Base-by-base conservation (phyloP, 2,888 invertebrate species). In the Lypha dubia region DNA sequence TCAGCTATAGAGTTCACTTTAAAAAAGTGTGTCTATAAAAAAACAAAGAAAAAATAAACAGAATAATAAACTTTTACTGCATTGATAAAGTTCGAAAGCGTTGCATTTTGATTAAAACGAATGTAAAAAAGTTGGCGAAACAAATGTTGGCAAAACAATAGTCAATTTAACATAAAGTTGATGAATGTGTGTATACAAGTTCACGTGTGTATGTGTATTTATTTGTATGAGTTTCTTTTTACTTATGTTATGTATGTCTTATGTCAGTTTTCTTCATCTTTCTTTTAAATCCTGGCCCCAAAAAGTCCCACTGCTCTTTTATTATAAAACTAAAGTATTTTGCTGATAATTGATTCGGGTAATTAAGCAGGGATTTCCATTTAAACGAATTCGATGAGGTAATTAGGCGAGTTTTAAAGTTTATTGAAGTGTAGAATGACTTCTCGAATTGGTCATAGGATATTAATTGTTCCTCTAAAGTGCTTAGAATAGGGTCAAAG, bases 21-120 rank as follows among this genome's bases (percentile, higher is more conserved):
- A 15, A 24, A 22, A 56, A 77, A 84, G 58, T 79, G 46, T 71
- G 71, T 74, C 0, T 38, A 38, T 17, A 46, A 0, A 38, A 68
- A 35, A 71, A 20, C 20, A 65, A 41, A 63, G 28, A 75, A 79
- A 22, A 65, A 63, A 63, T 51, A 17, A 28, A 60, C 17, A 80
- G n/a, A n/a, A n/a, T n/a, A n/a, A n/a, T n/a, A 76, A 84, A 77
- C 35, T 84, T 84, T 76, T 68, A 28, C 63, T 77, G n/a, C 75
- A 68, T 60, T 80, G 73, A 75, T 84, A 79, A 84, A 84, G 76
- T 84, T 84, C 51, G 67, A 58, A 81, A 84, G 73, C 58, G 73
- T 77, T 80, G 80, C 84, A 80, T 84, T 80, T 80, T 84, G 84
- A 84, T 84, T 81, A 84, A 84, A 84, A 80, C 68, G 80, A 84